Percentiles rank a stretch among this genome's conserved stretches.
Evolutionary conservation across 2,888 invertebrate genomes (phyloP).

Genomic region (Bibio marci): DNA sequence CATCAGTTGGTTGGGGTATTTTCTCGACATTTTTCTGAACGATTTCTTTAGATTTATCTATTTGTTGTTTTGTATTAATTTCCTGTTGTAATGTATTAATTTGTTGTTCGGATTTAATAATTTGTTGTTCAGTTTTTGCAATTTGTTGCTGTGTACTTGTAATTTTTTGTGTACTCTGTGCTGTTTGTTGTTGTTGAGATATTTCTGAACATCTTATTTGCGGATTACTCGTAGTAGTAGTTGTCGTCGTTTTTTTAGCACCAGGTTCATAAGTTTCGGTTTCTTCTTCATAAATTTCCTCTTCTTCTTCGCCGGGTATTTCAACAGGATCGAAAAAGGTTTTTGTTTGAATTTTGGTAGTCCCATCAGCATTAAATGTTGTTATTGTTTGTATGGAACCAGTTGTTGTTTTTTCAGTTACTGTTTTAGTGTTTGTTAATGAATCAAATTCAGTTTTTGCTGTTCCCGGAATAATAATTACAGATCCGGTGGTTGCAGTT

Average conservation of each 20-base stretch:
- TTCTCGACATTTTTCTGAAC: slow-evolving; percentile 5
- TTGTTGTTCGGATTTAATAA: too few species aligned
- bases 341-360: slow-evolving; percentile 5
- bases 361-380: not conserved
- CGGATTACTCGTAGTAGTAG: not conserved
- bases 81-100: not conserved
- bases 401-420: slow-evolving; percentile 10
- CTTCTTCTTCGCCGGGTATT: slow-evolving; percentile 5
- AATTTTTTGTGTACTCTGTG: not conserved
- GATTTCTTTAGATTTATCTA: too few species aligned
- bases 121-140: not conserved
- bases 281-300: slow-evolving; percentile 4
- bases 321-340: slow-evolving; percentile 5
- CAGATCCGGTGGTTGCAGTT: not conserved
- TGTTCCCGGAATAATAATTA: slow-evolving; percentile 1
- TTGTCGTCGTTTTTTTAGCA: slow-evolving; percentile 6
- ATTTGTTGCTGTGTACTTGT: not conserved
- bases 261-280: slow-evolving; percentile 6
- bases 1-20: slow-evolving; percentile 3
- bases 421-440: slow-evolving; percentile 6
- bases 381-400: slow-evolving; percentile 8
- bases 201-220: not conserved
- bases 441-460: slow-evolving; percentile 1
- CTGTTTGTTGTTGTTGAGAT: not conserved
- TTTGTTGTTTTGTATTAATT: too few species aligned